Conservation (phyloP, 2,113 vertebrate species). For the Phaethon lepturus region DNA sequence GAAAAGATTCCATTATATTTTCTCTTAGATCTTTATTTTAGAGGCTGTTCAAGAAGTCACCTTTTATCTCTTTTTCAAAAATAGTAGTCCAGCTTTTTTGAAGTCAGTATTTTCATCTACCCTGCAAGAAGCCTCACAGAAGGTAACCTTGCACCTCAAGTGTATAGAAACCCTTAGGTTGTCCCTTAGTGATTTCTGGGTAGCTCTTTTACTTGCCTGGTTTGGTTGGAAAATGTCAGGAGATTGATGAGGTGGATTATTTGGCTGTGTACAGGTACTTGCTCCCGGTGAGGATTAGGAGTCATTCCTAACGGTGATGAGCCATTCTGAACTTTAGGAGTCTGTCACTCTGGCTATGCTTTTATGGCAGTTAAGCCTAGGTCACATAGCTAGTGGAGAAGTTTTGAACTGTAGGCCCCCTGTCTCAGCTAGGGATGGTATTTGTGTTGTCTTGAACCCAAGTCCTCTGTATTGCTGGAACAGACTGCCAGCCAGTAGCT, state of each 20-base stretch:
- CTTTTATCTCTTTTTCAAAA: background rate
- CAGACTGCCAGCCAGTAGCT: background rate
- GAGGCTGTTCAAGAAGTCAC: background rate
- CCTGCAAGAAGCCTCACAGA: background rate
- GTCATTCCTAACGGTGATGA: background rate
- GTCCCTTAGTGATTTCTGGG: background rate
- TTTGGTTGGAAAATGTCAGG: background rate
- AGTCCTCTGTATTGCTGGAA: too few relatives aligned
- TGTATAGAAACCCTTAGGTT: background rate
- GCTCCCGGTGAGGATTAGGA: background rate
- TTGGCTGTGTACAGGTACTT: background rate
- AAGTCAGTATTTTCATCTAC: background rate
- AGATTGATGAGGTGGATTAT: background rate
- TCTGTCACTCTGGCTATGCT: background rate
- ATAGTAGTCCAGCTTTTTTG: background rate
- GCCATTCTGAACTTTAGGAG: background rate
- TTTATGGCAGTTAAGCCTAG: background rate
- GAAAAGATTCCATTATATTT: background rate
- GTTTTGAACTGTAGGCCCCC: background rate
- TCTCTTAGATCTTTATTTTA: background rate
- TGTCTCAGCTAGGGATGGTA: background rate
- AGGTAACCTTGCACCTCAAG: background rate
- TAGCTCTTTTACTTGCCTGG: background rate
- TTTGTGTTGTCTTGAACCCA: background rate
- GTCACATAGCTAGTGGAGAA: background rate